Base-by-base conservation (phyloP, 2,888 invertebrate species). In the Drosophila nr. perissopoda region DNA sequence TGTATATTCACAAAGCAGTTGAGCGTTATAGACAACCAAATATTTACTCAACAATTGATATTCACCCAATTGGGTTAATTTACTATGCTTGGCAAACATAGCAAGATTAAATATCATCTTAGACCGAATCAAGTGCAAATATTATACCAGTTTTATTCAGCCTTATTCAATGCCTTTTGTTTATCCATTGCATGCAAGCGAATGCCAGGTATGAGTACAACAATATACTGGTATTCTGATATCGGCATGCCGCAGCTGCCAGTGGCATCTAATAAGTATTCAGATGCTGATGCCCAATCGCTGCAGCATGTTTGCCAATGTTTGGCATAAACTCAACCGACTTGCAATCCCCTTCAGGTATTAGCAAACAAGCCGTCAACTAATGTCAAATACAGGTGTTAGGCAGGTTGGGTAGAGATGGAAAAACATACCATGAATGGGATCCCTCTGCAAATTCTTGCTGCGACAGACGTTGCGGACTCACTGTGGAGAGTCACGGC, bases 311-410 rank as follows among this genome's bases (percentile, higher is more conserved):
- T 31, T 66, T 61, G 49, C 60, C 73, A 78, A 78, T 78, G 69
- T 73, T 78, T 70, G 61, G 51, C 65, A 31, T 21, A 11, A 48
- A 38, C 64, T 48, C 64, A 54, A 18, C 53, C 48, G 65, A 45
- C 49, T 53, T 34, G 40, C 56, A 38, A 18, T n/a, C 45, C n/a
- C 33, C 25, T 36, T 21, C 34, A 31, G n/a, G 31, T 29, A 21
- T 48, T 11, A 48, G 29, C 59, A 59, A 51, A 58, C 70, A 64
- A 66, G 33, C 54, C 69, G 72, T 82, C 79, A 73, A 69, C 67
- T 69, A 67, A 69, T 81, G 83, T 73, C 83, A 76, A 58, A 67
- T 49, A 54, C 83, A 83, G 73, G 10, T 63, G 65, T 48, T 36
- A 27, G 27, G 10, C 13, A 56, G n/a, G 11, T 25, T 45, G 21